These are phyloP conservation scores for Brachypodius melanocephalos DNA, from an alignment of 2,113 vertebrate species.

Conservation along the genomic window DNA sequence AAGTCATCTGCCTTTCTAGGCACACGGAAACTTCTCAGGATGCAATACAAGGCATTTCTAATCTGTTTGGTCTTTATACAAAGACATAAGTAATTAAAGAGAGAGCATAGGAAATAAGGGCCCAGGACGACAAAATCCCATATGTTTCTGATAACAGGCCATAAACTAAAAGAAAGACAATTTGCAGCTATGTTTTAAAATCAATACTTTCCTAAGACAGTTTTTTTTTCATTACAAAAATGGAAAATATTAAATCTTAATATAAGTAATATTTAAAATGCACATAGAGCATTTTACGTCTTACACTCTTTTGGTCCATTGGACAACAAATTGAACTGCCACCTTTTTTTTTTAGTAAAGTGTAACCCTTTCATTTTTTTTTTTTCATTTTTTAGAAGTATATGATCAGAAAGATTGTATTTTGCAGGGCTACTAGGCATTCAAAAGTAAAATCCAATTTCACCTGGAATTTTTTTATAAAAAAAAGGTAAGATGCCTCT, in stretches of 20 bases:
- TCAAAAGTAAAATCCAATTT: neutral
- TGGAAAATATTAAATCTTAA: neutral
- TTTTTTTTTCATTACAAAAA: neutral
- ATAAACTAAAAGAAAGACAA: conserved; percentile 19
- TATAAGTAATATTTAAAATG: neutral
- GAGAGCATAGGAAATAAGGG: neutral
- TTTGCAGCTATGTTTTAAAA: neutral
- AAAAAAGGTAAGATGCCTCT: neutral
- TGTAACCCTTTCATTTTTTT: neutral
- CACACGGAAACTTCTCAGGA: neutral
- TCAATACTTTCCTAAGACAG: neutral
- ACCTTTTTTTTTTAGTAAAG: neutral
- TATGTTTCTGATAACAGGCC: neutral
- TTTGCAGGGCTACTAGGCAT: neutral
- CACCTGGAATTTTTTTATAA: neutral
- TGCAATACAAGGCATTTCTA: neutral
- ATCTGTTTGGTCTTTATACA: neutral
- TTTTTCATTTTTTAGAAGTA: neutral
- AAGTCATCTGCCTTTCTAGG: neutral
- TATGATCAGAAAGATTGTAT: neutral
- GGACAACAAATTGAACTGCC: neutral
- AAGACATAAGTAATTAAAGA: neutral
- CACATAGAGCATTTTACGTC: neutral
- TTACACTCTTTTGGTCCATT: neutral
- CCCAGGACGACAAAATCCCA: conserved; percentile 6